Conservation (phyloP, 2,113 vertebrate genomes). For the Euleptes europaea region DNA sequence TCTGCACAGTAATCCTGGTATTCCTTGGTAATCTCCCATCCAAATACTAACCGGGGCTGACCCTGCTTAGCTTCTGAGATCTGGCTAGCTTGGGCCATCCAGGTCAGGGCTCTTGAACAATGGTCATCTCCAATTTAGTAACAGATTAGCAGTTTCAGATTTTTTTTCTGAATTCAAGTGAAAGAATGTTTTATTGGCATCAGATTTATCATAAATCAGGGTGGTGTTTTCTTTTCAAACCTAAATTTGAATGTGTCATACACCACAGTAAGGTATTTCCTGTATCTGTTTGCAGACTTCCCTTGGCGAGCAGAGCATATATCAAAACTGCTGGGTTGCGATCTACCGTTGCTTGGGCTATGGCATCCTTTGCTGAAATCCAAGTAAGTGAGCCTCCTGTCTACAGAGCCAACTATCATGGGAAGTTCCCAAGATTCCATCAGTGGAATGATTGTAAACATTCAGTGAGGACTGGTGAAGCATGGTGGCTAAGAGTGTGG, state of each 20-base stretch:
- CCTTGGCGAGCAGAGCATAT: conserved; percentile 86
- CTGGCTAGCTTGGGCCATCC: too few species aligned
- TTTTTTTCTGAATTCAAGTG: too few species aligned
- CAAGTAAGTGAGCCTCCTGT: conserved; percentile 68
- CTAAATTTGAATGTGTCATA: not conserved
- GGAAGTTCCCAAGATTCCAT: not conserved
- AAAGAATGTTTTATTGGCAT: too few species aligned
- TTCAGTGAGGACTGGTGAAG: not conserved
- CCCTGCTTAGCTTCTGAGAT: too few species aligned
- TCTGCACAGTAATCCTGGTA: too few species aligned
- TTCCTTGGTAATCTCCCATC: too few species aligned
- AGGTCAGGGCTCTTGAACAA: too few species aligned
- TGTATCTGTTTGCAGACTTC: conserved; percentile 71
- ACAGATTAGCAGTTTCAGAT: too few species aligned
- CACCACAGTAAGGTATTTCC: not conserved
- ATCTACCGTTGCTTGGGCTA: conserved; percentile 90
- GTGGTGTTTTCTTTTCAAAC: not conserved
- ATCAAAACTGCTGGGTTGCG: conserved; percentile 85
- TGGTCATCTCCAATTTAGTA: too few species aligned
- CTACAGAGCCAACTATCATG: not conserved
- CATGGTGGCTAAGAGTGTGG: not conserved
- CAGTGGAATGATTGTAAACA: not conserved
- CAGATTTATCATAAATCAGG: too few species aligned
- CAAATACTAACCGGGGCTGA: too few species aligned
- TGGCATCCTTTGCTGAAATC: conserved; percentile 87